Percentiles rank a stretch among this genome's conserved stretches.
These are phyloP conservation scores for Corvus hawaiiensis DNA, from an alignment of 2,113 vertebrate genomes.

Conservation along the genomic window DNA sequence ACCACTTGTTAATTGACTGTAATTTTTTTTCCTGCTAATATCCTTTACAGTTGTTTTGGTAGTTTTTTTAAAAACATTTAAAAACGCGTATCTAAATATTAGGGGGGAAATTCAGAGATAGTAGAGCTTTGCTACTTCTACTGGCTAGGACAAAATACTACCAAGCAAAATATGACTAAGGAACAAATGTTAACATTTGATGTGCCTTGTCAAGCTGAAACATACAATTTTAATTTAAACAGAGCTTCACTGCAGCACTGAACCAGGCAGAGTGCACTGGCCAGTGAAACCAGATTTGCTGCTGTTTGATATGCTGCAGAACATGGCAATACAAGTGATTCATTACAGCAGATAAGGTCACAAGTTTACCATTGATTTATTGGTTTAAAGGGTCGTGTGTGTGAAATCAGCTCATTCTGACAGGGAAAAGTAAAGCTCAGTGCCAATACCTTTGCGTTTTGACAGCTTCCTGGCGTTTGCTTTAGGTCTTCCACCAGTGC, in stretches of 20 bases:
- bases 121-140: not conserved
- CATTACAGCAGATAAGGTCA: conserved; percentile 15
- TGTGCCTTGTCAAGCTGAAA: not conserved
- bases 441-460: not conserved
- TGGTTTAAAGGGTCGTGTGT: not conserved
- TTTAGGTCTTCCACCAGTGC: not conserved
- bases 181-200: not conserved
- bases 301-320: not conserved
- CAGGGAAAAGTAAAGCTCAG: not conserved
- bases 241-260: not conserved
- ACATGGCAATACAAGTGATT: not conserved
- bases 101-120: not conserved
- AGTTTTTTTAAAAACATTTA: not conserved
- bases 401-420: not conserved
- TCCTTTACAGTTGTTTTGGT: not conserved
- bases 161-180: not conserved
- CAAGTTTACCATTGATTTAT: conserved; percentile 10
- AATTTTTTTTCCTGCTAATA: not conserved
- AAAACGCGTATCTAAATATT: not conserved
- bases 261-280: not conserved
- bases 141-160: not conserved
- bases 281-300: not conserved
- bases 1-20: not conserved
- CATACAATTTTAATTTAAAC: not conserved
- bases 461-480: not conserved